Evolutionary conservation across 2,113 vertebrate species (phyloP).

Genomic region (Zootoca vivipara): DNA sequence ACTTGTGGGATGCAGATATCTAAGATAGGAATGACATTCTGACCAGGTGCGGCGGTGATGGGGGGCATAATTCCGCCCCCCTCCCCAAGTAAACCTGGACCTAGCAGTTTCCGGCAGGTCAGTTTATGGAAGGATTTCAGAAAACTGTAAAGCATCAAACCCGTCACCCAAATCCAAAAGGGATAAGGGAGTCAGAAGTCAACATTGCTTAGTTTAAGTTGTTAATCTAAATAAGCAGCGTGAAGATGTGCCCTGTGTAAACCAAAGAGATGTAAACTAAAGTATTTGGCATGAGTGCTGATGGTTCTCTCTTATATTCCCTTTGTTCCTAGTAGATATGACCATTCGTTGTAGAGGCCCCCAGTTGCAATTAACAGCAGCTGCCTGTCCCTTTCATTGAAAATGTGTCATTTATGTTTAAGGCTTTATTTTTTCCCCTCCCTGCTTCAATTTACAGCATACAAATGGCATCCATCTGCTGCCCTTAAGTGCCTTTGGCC

Average conservation of each 20-base stretch:
- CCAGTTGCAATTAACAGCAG: conserved; percentile 54
- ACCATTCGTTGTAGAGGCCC: conserved; percentile 32
- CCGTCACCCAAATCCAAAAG: background rate
- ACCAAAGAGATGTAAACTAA: background rate
- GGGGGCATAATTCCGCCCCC: too few relatives aligned
- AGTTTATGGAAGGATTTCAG: background rate
- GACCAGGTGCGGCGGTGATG: background rate
- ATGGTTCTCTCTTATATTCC: background rate
- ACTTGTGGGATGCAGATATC: background rate
- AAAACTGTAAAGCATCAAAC: background rate
- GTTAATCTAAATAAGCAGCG: background rate
- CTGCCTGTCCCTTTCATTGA: conserved; percentile 55
- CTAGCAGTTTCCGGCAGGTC: background rate
- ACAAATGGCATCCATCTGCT: conserved; percentile 62
- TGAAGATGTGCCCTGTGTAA: background rate
- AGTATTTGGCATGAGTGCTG: background rate
- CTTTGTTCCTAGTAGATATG: background rate
- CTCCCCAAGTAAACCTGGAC: background rate
- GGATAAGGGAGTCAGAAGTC: background rate
- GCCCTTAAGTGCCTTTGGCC: conserved; percentile 25
- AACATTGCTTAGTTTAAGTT: background rate
- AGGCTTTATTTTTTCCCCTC: conserved; percentile 27
- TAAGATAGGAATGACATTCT: background rate
- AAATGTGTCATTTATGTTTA: conserved; percentile 61
- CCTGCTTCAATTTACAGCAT: conserved; percentile 18